phyloP scores from a whole-genome alignment of 2,797 vertebrate genomes.

The Microctenopoma steveboyesi region DNA sequence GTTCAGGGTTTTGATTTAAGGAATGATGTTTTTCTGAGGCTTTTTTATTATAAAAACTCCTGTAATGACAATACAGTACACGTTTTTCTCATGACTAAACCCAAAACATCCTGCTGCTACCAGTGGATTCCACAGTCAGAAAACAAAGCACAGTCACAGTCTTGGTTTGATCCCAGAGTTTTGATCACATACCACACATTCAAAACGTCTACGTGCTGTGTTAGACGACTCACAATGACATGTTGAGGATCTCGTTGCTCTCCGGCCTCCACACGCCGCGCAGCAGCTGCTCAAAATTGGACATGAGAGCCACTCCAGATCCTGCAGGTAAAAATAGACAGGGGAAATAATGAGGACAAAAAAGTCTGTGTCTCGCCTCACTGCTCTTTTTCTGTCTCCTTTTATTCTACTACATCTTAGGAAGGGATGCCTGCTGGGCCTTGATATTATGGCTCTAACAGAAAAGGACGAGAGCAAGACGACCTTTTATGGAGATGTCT shows the following conservation, averaged over 20 bases:
- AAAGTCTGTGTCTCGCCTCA: slow-evolving; percentile 33
- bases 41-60: background rate
- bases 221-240: slow-evolving; percentile 92
- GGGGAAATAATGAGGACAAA: slow-evolving; percentile 47
- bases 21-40: too few species aligned
- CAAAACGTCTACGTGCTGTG: background rate
- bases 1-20: too few species aligned
- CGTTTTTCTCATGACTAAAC: background rate
- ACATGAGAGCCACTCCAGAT: slow-evolving; percentile 93
- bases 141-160: background rate
- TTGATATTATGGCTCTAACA: background rate
- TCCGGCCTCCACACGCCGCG: slow-evolving; percentile 97
- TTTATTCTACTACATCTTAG: slow-evolving; percentile 17
- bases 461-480: too few species aligned
- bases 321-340: slow-evolving; percentile 84
- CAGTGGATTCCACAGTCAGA: background rate
- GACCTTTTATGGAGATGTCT: too few species aligned
- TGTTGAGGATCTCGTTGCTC: slow-evolving; percentile 93
- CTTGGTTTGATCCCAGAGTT: background rate
- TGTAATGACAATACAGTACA: too few species aligned
- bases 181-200: background rate
- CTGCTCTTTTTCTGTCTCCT: slow-evolving; percentile 29
- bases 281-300: slow-evolving; percentile 95
- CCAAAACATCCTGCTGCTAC: background rate
- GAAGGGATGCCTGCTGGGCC: slow-evolving; percentile 3